phyloP scores from a whole-genome alignment of 2,888 invertebrate species.

The Caenorhabditis imperialis region DNA sequence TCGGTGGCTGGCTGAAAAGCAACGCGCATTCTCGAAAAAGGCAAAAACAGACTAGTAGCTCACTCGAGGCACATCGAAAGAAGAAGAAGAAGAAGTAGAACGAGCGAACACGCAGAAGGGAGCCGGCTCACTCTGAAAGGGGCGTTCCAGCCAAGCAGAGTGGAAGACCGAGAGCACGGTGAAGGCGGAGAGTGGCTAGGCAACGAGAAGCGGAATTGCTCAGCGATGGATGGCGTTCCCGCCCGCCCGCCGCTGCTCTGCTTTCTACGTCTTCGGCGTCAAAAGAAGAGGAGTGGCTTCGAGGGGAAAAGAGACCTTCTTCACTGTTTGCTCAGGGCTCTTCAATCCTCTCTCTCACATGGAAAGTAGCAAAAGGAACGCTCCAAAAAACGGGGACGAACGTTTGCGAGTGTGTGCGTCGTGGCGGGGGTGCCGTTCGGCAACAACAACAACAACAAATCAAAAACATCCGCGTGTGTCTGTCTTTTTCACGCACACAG shows the following conservation, averaged over 20 bases:
- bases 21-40: conserved; percentile 5
- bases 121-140: not conserved
- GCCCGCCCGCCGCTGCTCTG: too few species aligned
- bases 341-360: too few species aligned
- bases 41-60: conserved; percentile 35
- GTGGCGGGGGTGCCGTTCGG: conserved; percentile 1
- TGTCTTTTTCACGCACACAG: not conserved
- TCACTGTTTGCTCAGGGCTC: too few species aligned
- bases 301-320: too few species aligned
- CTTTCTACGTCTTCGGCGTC: too few species aligned
- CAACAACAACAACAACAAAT: conserved; percentile 44
- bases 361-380: too few species aligned
- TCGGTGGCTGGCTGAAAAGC: not conserved
- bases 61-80: not conserved
- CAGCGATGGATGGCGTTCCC: too few species aligned
- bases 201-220: too few species aligned
- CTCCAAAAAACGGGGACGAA: not conserved
- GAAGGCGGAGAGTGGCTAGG: too few species aligned
- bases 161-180: too few species aligned
- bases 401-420: conserved; percentile 18
- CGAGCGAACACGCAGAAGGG: not conserved
- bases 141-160: not conserved
- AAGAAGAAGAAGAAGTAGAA: not conserved
- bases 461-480: conserved; percentile 33
- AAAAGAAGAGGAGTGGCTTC: too few species aligned